phyloP scores from a whole-genome alignment of 2,113 vertebrate genomes.

The Xiphophorus couchianus region DNA sequence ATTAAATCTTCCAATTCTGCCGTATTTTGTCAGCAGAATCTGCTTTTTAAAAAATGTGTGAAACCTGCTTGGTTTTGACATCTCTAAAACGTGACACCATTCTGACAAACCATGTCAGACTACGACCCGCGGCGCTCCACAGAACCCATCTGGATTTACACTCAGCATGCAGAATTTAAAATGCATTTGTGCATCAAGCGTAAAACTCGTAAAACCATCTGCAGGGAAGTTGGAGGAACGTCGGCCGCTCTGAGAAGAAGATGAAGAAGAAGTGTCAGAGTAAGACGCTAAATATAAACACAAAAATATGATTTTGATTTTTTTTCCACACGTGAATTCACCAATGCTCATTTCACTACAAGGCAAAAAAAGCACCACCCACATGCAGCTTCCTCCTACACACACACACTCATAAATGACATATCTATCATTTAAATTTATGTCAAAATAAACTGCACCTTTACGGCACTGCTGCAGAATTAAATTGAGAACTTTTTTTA shows the following conservation, averaged over 20 bases:
- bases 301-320: conserved; percentile 7
- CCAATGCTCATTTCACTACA: conserved; percentile 52
- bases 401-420: conserved; percentile 31
- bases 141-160: background rate
- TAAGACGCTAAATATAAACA: conserved; percentile 26
- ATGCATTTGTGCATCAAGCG: background rate
- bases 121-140: background rate
- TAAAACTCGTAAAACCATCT: conserved; percentile 4
- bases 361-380: conserved; percentile 61
- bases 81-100: background rate
- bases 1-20: background rate
- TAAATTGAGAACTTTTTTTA: conserved; percentile 14
- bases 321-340: conserved; percentile 22
- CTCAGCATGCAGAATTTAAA: background rate
- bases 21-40: background rate
- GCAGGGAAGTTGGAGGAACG: background rate
- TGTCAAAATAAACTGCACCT: conserved; percentile 40
- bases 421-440: conserved; percentile 58
- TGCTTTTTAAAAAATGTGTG: background rate
- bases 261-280: conserved; percentile 15
- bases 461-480: conserved; percentile 18
- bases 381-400: conserved; percentile 55
- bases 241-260: background rate
- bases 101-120: background rate
- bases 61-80: background rate